Conservation (phyloP, 2,888 invertebrate genomes). For the Opisthograptis luteolata region DNA sequence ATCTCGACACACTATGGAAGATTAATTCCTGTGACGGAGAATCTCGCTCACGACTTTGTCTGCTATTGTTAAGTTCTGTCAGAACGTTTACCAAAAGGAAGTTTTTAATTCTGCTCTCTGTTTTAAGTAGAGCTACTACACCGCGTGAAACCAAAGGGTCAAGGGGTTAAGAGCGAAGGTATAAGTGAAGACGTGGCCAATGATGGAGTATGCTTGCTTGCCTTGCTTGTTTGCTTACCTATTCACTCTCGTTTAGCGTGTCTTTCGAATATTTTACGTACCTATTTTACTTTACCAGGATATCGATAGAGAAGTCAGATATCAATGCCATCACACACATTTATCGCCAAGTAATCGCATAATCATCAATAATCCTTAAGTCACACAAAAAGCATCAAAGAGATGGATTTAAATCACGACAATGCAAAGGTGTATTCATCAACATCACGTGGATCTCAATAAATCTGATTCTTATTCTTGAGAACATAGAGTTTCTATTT, state of each 20-base stretch:
- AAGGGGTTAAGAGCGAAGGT: too few species aligned
- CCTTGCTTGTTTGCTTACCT: too few species aligned
- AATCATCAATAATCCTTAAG: conserved; percentile 79
- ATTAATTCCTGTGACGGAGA: conserved; percentile 59
- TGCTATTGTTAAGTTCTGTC: conserved; percentile 2
- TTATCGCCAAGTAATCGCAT: conserved; percentile 70
- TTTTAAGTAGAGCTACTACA: too few species aligned
- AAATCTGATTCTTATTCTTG: conserved; percentile 21
- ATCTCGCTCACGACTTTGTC: conserved; percentile 25
- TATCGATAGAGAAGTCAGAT: too few species aligned
- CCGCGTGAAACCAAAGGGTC: too few species aligned
- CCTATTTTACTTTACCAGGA: too few species aligned
- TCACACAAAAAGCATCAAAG: conserved; percentile 59
- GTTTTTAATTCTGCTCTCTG: neutral
- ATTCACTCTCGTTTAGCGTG: too few species aligned
- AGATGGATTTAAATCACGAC: conserved; percentile 59
- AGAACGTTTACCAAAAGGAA: neutral
- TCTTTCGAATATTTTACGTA: too few species aligned
- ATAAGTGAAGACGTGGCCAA: too few species aligned
- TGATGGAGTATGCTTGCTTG: too few species aligned
- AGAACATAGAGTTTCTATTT: conserved; percentile 25
- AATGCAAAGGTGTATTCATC: conserved; percentile 34
- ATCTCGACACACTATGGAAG: conserved; percentile 57
- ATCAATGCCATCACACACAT: conserved; percentile 34
- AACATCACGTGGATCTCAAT: conserved; percentile 19